Evolutionary conservation across 2,113 vertebrate species (phyloP).

Genomic region (Machaerirhynchus nigripectus): DNA sequence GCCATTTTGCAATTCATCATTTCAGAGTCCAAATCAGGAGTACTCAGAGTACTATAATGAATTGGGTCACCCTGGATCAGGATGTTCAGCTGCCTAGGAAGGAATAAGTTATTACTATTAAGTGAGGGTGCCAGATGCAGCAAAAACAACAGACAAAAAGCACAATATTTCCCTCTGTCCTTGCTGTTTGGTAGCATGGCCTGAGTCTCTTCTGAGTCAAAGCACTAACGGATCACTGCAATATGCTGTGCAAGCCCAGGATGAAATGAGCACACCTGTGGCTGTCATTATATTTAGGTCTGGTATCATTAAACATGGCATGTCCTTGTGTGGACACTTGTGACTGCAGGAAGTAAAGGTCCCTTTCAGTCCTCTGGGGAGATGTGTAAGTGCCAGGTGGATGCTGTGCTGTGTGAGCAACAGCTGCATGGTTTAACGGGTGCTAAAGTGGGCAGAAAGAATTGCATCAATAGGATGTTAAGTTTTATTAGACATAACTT

Average conservation of each 20-base stretch:
- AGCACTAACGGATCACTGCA: background rate
- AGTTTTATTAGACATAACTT: conserved; percentile 68
- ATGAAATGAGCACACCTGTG: background rate
- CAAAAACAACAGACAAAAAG: background rate
- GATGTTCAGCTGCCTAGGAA: background rate
- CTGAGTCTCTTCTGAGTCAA: background rate
- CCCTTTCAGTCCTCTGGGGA: background rate
- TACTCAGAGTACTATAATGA: background rate
- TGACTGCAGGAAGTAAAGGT: background rate
- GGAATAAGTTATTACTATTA: background rate
- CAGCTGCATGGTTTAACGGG: background rate
- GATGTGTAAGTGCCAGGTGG: background rate
- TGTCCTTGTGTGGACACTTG: background rate
- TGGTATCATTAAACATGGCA: background rate
- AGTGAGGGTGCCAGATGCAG: background rate
- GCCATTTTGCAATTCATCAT: background rate
- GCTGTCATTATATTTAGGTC: background rate
- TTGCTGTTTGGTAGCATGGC: background rate
- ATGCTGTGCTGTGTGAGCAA: background rate
- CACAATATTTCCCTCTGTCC: background rate
- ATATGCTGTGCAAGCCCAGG: background rate
- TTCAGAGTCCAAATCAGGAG: background rate
- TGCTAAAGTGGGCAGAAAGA: background rate
- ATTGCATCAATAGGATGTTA: background rate
- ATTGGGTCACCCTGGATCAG: background rate